phyloP scores from a whole-genome alignment of 2,797 vertebrate genomes.

The Poeciliopsis gracilis region DNA sequence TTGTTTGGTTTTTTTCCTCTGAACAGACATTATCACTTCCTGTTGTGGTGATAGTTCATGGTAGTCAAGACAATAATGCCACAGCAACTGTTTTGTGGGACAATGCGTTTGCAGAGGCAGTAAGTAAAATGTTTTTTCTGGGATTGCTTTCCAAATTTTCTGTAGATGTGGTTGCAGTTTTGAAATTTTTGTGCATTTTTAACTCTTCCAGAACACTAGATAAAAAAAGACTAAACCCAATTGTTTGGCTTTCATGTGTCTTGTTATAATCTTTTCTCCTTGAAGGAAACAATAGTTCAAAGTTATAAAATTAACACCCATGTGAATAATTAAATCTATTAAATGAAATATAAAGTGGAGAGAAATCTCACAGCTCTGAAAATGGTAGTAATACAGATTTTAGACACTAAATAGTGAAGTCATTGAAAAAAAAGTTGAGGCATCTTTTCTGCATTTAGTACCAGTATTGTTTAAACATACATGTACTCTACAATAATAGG shows the following conservation, averaged over 20 bases:
- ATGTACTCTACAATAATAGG: background rate
- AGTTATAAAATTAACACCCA: background rate
- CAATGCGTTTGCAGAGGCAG: conserved; percentile 95
- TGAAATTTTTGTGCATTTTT: background rate
- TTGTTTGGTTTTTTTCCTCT: conserved; percentile 6
- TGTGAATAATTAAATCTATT: background rate
- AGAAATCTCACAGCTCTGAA: background rate
- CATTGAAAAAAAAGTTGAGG: background rate
- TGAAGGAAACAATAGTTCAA: background rate
- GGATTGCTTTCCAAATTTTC: background rate
- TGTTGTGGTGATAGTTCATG: conserved; percentile 96
- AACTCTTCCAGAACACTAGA: background rate
- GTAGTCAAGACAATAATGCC: conserved; percentile 98
- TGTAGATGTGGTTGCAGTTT: background rate
- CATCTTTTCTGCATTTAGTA: background rate
- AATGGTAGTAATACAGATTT: background rate
- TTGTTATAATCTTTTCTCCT: background rate
- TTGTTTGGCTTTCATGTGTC: background rate
- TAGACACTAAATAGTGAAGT: background rate
- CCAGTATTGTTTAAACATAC: background rate
- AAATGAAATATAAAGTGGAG: background rate
- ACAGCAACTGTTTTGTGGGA: conserved; percentile 97
- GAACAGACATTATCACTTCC: conserved; percentile 92
- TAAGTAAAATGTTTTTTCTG: conserved; percentile 74
- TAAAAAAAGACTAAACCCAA: background rate